Base-by-base conservation (phyloP, 1,140 invertebrate species). In the Sitobion miscanthi region DNA sequence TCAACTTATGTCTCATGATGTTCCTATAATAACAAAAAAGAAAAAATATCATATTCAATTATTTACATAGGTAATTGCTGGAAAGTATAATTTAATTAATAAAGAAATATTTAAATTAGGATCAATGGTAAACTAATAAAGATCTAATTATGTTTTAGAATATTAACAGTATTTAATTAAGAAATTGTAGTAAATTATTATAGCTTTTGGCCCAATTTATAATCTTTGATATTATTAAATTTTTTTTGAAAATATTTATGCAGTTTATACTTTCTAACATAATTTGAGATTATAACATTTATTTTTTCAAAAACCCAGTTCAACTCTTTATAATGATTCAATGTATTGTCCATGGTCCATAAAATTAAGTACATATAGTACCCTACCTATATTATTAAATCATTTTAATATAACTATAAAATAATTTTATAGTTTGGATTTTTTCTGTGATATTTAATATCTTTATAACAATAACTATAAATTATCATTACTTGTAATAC, bases 1-100 rank as follows among this genome's bases (percentile, higher is more conserved):
- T 69, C n/a, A 90, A 23, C 8, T 90, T 90, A 90, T 42, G 89
- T n/a, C 38, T 69, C 89, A 90, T 69, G 89, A 42, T 90, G 38
- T n/a, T 45, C 25, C 89, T 90, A 49, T 45, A 69, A 90, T n/a
- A 30, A 69, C 14, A 88, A 88, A 35, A 30, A 49, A 38, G 38
- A n/a, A 42, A n/a, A 82, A 38, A 82, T 20, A 82, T 42, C 5
- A 30, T 69, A 14, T 69, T 69, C 14, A n/a, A n/a, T n/a, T 69
- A n/a, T 14, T n/a, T 69, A n/a, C 14, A n/a, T 77, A 35, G 35
- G 35, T 35, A 77, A 17, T n/a, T 69, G 17, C 17, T 35, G 30
- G 62, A 17, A 20, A 77, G 1, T 77, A 17, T 77, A 77, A 77
- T 77, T n/a, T 17, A n/a, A 5, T 77, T 0, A 77, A 77, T n/a